These are phyloP conservation scores for Ascidia mentula DNA, from an alignment of 23 tunicate species.

Conservation along the genomic window DNA sequence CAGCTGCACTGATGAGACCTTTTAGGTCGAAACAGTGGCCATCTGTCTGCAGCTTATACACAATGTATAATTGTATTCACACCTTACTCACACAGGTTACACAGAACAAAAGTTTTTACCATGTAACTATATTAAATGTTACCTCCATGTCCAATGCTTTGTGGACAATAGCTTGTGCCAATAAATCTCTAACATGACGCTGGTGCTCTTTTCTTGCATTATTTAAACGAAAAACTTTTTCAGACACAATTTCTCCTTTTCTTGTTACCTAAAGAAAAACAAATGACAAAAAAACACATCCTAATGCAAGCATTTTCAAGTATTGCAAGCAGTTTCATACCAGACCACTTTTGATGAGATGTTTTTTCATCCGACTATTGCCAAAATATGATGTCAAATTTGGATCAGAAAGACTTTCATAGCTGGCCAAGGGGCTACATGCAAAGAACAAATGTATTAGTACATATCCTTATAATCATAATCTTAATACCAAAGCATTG, in stretches of 20 bases:
- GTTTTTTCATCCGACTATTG: slow-evolving; percentile 88
- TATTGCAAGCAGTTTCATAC: neutral
- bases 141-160: slow-evolving; percentile 88
- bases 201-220: slow-evolving; percentile 92
- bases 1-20: no score
- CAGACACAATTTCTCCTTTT: slow-evolving; percentile 86
- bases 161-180: slow-evolving; percentile 96
- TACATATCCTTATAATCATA: neutral
- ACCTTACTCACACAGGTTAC: no score
- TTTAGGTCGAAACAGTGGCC: no score
- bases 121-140: no score
- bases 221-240: slow-evolving; percentile 81
- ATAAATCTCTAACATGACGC: slow-evolving; percentile 84
- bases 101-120: no score
- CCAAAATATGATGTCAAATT: slow-evolving; percentile 80
- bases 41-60: no score
- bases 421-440: slow-evolving; percentile 56
- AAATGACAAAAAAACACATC: neutral
- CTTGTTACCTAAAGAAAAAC: slow-evolving; percentile 41
- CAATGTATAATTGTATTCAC: no score
- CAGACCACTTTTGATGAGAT: slow-evolving; percentile 71
- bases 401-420: slow-evolving; percentile 88
- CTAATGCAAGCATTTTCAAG: neutral
- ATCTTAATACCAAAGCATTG: neutral
- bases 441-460: neutral